Percentiles rank a stretch among this genome's conserved stretches.
phyloP scores from a whole-genome alignment of 2,888 invertebrate genomes.

The Apamea sordens region DNA sequence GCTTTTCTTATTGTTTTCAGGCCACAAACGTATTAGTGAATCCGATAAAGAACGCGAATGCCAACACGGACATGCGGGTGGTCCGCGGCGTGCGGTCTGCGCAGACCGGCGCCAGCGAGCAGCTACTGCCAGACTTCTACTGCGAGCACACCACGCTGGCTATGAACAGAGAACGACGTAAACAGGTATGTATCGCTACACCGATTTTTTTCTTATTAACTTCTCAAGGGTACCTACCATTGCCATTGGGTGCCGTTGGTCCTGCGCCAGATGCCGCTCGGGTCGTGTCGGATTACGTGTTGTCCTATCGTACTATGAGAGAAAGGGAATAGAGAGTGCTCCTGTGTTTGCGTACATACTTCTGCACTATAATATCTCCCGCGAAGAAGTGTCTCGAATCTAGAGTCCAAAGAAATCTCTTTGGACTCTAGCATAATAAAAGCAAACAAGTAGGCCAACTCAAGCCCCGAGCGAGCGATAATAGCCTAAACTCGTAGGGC shows the following conservation, averaged over 20 bases:
- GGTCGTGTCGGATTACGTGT: no score
- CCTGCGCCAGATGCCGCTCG: no score
- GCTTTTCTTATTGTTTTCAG: conserved; percentile 81
- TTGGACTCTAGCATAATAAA: no score
- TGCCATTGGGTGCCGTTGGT: no score
- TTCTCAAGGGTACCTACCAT: no score
- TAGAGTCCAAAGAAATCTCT: no score
- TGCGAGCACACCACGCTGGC: conserved; percentile 98
- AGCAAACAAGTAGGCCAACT: no score
- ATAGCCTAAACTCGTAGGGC: no score
- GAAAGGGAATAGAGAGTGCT: background rate
- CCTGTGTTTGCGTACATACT: background rate
- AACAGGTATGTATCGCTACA: conserved; percentile 90
- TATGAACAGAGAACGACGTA: conserved; percentile 97
- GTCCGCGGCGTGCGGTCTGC: conserved; percentile 92
- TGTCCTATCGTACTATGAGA: no score
- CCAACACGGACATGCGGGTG: conserved; percentile 91
- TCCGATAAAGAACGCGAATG: conserved; percentile 93
- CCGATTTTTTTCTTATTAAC: background rate
- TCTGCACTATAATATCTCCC: background rate
- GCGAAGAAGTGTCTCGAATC: no score
- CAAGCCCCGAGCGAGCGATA: no score
- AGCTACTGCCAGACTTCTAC: conserved; percentile 97
- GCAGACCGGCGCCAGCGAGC: conserved; percentile 93
- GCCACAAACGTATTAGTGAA: conserved; percentile 92